Evolutionary conservation across 2,797 vertebrate species (phyloP).

Genomic region (Gobio occitaniae): DNA sequence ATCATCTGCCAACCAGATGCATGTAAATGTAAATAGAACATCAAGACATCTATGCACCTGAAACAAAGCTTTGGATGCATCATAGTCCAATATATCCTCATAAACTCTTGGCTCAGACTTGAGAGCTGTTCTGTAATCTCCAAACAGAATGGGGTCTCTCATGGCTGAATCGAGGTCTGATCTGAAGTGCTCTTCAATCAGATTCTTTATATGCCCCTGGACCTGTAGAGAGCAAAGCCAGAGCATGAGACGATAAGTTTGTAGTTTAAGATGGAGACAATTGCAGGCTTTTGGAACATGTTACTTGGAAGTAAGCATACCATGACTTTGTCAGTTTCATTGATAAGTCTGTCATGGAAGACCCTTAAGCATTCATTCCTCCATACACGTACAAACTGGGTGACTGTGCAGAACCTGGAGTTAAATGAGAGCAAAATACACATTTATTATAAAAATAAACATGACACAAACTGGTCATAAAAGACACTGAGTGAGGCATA

Average conservation of each 20-base stretch:
- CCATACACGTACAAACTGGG: constrained; percentile 94
- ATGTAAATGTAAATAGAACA: background rate
- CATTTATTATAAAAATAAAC: background rate
- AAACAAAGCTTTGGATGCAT: constrained; percentile 90
- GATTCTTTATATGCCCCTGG: constrained; percentile 80
- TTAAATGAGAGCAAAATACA: background rate
- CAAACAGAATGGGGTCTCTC: constrained; percentile 93
- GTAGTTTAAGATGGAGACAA: background rate
- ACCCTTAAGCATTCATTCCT: constrained; percentile 95
- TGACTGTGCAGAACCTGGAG: constrained; percentile 85
- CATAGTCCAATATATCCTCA: constrained; percentile 94
- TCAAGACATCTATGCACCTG: constrained; percentile 77
- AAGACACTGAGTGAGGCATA: background rate
- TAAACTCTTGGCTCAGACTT: constrained; percentile 87
- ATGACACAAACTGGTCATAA: background rate
- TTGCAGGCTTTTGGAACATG: background rate
- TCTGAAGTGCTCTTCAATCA: constrained; percentile 83
- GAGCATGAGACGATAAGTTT: background rate
- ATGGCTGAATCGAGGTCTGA: constrained; percentile 81
- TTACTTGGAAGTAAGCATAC: constrained; percentile 72
- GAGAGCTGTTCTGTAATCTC: constrained; percentile 90
- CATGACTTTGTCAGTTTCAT: constrained; percentile 87
- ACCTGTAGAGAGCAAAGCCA: constrained; percentile 77
- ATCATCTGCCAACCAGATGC: background rate
- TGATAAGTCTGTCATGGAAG: constrained; percentile 94